Conservation (phyloP, 2,113 vertebrate genomes). For the Cyrtonyx montezumae region DNA sequence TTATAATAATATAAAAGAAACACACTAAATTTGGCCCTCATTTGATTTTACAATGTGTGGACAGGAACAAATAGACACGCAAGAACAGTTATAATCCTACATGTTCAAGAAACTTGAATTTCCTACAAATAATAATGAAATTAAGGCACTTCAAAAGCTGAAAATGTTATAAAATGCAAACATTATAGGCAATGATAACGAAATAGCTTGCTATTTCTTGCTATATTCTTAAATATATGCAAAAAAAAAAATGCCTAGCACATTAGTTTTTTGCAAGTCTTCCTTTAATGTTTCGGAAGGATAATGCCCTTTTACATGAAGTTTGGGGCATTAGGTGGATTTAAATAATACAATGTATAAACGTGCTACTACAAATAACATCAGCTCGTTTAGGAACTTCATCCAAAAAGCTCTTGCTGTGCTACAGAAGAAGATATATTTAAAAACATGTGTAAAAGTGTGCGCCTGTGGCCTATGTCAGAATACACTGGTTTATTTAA, state of each 20-base stretch:
- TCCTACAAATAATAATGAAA: not conserved
- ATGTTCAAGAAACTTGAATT: not conserved
- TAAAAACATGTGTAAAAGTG: slow-evolving; percentile 53
- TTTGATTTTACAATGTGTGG: not conserved
- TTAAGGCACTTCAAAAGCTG: not conserved
- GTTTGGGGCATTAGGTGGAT: not conserved
- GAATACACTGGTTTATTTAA: slow-evolving; percentile 83
- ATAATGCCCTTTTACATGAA: not conserved
- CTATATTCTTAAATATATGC: not conserved
- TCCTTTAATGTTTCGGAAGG: not conserved
- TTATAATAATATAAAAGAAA: not conserved
- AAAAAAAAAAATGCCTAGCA: not conserved
- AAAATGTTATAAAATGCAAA: not conserved
- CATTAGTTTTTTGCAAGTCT: not conserved
- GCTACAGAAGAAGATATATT: slow-evolving; percentile 31
- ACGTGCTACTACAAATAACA: slow-evolving; percentile 15
- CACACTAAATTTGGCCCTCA: not conserved
- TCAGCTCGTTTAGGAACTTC: slow-evolving; percentile 27
- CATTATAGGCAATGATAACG: not conserved
- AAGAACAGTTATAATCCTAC: not conserved
- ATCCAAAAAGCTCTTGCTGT: slow-evolving; percentile 30
- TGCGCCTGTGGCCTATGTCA: slow-evolving; percentile 72
- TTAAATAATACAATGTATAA: slow-evolving; percentile 9
- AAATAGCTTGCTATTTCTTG: not conserved
- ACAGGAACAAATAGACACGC: not conserved